Evolutionary conservation across 2,797 vertebrate genomes (phyloP), one percentile per base, ranked within the genome.

Genomic region (Valencia hispanica): DNA sequence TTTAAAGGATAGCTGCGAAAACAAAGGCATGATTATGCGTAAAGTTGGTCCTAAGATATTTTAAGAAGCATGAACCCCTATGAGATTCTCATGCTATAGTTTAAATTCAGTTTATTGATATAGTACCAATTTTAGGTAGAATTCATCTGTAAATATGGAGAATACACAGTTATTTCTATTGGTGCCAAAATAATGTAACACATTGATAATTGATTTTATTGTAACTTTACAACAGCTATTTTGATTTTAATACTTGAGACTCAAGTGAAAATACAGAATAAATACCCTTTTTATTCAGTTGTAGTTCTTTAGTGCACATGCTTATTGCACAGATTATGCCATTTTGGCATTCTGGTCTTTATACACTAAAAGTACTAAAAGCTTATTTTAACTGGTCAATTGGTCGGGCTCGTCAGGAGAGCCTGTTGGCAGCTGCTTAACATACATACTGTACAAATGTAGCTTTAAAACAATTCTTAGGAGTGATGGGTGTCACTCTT

Each of bases 1-100:
- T 92, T 92, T 78, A 83, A 89, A 86, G 91, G 83, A 90, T 91
- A 76, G 83, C 55, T 45, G 41, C 39, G 81, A 88, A 88, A 79
- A 79, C 66, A 20, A 61, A 57, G 79, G 89, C 82, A 77, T 78
- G 74, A 83, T 74, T 81, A 36, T 25, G 78, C 77, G 86, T 78
- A 87, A 86, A 88, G 66, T 79, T 73, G 81, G 74, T 84, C 85
- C 73, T 78, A 85, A 87, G 84, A 75, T 84, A 82, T 88, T 86
- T 89, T 79, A 53, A 51, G 68, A 70, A 70, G 69, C 12, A 34
- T 7, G 12, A 14, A 27, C 11, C 14, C 32, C 6, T n/a, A 25
- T 43, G 39, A 68, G 39, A 68, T 15, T 68, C 65, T 43, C 36
- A 15, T 68, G 65, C 65, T 41, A 68, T 43, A n/a, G 36, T 43